Evolutionary conservation across 2,113 vertebrate genomes (phyloP).

Genomic region (Dermatemys mawii): DNA sequence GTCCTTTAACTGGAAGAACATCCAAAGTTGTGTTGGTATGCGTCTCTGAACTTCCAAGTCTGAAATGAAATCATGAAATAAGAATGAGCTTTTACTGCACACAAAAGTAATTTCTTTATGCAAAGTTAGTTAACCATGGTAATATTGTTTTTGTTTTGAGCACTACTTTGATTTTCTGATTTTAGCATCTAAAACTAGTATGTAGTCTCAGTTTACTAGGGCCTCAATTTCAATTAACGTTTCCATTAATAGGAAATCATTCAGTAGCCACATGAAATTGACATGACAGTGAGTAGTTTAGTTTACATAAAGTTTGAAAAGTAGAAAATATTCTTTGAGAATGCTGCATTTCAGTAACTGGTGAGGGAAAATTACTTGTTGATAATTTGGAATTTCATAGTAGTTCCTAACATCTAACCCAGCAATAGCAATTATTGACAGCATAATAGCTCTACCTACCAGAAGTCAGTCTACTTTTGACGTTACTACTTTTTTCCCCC

Average conservation of each 20-base stretch:
- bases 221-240: neutral
- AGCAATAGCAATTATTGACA: neutral
- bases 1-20: slow-evolving; percentile 94
- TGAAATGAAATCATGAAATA: slow-evolving; percentile 64
- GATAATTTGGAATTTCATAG: neutral
- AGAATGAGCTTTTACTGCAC: neutral
- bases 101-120: neutral
- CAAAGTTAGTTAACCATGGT: neutral
- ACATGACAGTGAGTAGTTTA: neutral
- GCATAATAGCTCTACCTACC: neutral
- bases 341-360: neutral
- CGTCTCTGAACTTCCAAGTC: slow-evolving; percentile 62
- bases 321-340: neutral
- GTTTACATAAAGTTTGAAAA: neutral
- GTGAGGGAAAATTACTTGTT: neutral
- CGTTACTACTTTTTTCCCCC: neutral
- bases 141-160: neutral
- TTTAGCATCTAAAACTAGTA: neutral
- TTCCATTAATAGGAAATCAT: neutral
- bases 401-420: neutral
- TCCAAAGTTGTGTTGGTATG: slow-evolving; percentile 86
- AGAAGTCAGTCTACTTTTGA: neutral
- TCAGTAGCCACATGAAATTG: neutral
- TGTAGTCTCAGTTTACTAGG: neutral
- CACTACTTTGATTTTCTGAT: neutral